Conservation (phyloP, 2,113 vertebrate species). For the Pituophis catenifer region DNA sequence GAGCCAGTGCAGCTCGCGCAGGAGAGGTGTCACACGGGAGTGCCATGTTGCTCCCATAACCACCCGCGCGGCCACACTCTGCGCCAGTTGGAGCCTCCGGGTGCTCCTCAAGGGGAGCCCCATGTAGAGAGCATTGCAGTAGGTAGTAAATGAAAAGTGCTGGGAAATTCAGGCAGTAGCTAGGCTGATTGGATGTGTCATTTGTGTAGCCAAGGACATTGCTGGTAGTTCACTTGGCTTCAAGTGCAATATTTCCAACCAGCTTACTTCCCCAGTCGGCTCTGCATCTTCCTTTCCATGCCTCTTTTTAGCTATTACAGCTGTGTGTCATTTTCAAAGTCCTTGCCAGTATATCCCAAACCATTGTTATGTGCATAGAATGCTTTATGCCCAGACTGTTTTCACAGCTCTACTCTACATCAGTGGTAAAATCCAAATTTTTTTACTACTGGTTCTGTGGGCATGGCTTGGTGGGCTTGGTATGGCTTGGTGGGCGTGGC, state of each 20-base stretch:
- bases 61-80: too few relatives aligned
- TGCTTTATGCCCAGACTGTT: background rate
- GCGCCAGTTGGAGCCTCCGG: too few relatives aligned
- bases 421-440: too few relatives aligned
- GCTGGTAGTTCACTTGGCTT: background rate
- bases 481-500: too few relatives aligned
- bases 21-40: too few relatives aligned
- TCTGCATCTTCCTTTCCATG: background rate
- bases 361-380: background rate
- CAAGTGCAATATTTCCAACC: background rate
- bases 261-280: background rate
- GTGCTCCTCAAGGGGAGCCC: too few relatives aligned
- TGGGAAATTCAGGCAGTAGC: background rate
- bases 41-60: too few relatives aligned
- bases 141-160: background rate
- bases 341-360: background rate
- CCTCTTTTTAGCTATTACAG: background rate
- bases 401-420: background rate
- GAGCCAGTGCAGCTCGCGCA: too few relatives aligned
- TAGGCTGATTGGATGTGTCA: background rate
- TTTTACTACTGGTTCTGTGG: too few relatives aligned
- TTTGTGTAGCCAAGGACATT: background rate
- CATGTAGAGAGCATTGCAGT: too few relatives aligned
- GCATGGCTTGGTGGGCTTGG: too few relatives aligned
- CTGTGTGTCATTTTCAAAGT: background rate